phyloP scores from a whole-genome alignment of 1,140 invertebrate genomes.

The Scaptomyza montana region DNA sequence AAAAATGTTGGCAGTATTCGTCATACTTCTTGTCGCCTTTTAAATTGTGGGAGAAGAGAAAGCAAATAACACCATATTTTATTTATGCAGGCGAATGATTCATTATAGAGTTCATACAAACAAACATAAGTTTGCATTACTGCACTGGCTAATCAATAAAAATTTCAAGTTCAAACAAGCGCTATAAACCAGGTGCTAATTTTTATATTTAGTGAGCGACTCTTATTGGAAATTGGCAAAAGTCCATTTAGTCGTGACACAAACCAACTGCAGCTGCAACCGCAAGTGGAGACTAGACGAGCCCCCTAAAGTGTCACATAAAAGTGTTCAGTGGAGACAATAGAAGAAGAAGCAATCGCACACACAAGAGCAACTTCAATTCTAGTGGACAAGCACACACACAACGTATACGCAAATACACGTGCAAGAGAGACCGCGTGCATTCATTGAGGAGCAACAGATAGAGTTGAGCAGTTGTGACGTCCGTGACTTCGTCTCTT shows the following conservation, averaged over 20 bases:
- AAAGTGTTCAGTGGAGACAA: constrained; percentile 29
- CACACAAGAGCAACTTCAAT: constrained; percentile 34
- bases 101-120: neutral
- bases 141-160: constrained; percentile 51
- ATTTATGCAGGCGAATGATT: constrained; percentile 27
- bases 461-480: constrained; percentile 14
- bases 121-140: neutral
- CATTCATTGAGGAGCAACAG: constrained; percentile 36
- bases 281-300: constrained; percentile 55
- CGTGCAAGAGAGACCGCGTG: constrained; percentile 29
- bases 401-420: neutral
- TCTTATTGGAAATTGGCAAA: constrained; percentile 15
- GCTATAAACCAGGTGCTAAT: constrained; percentile 19
- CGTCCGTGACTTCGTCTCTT: neutral
- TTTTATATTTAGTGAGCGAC: neutral
- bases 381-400: constrained; percentile 22
- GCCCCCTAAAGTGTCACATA: constrained; percentile 48
- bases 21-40: constrained; percentile 37
- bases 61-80: constrained; percentile 23
- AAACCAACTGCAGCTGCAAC: constrained; percentile 49
- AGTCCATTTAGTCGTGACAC: constrained; percentile 32
- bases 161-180: constrained; percentile 70
- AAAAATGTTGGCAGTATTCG: constrained; percentile 12
- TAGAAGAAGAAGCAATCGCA: constrained; percentile 12
- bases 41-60: constrained; percentile 15